Base-by-base conservation (phyloP, 2,113 vertebrate genomes). In the Cynoglossus semilaevis region DNA sequence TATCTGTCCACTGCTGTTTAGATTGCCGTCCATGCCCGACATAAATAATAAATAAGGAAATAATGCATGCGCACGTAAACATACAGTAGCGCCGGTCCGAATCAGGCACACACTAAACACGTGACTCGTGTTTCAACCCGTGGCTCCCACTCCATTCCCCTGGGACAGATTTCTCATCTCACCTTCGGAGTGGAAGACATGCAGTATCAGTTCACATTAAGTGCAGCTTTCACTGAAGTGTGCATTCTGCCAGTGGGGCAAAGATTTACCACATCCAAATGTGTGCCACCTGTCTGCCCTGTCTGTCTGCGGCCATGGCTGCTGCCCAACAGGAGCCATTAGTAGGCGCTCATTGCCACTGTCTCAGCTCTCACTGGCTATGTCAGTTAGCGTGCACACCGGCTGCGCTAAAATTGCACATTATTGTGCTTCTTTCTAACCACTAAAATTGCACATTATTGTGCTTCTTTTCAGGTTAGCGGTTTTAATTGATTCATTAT, bases 211-310 rank as follows among this genome's bases (percentile, higher is more conserved):
- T 63, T 84, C 70, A 80, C 72, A 74, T 84, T 77, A 69, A 60
- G 68, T 60, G 45, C 62, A 37, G 67, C 77, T 54, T 43, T 14
- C 18, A 63, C 58, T 55, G 49, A 42, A 17, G 69, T 19, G 40
- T 59, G 56, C 72, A 80, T 59, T 58, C 60, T 74, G 75, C 71
- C 70, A 75, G 46, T 17, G 29, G 54, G 67, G 68, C 40, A 64
- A 29, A 73, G 76, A 75, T 83, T 84, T 76, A 83, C 68, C 60
- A 55, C 65, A 44, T 46, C 70, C 70, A 66, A 83, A 69, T 68
- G 58, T 51, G 56, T 49, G 63, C 74, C 87, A 83, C 81, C 81
- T 87, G 80, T 80, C 72, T 52, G 49, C 70, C 50, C 61, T 61
- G 62, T 71, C 73, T 70, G 62, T 72, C 72, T 71, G 66, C 57